Conservation (phyloP, 2,113 vertebrate species). For the Bufo bufo region DNA sequence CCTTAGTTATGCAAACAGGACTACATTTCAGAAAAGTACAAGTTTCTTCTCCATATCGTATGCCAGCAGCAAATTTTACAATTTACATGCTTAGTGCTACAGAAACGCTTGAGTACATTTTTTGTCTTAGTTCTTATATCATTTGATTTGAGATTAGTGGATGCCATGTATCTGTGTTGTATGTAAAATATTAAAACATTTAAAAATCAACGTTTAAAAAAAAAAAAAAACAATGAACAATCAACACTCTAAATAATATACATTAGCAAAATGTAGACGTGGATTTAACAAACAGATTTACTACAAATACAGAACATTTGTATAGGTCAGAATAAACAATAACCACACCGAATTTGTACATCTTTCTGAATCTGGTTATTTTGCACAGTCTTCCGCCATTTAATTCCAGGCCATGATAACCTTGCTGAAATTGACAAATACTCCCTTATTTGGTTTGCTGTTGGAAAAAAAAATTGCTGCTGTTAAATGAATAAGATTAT, state of each 20-base stretch:
- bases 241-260: not conserved
- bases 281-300: not conserved
- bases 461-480: not conserved
- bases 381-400: not conserved
- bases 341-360: not conserved
- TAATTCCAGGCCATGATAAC: slow-evolving; percentile 55
- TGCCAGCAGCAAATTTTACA: too few relatives aligned
- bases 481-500: not conserved
- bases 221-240: not conserved
- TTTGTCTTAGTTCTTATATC: too few relatives aligned
- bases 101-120: too few relatives aligned
- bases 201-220: not conserved
- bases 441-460: slow-evolving; percentile 58
- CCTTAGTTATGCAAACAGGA: too few relatives aligned
- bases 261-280: not conserved
- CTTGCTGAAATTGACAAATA: slow-evolving; percentile 59
- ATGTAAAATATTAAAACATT: not conserved
- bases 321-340: not conserved
- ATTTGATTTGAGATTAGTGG: too few relatives aligned
- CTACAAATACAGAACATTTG: not conserved
- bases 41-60: too few relatives aligned
- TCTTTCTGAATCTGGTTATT: not conserved
- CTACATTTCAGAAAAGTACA: too few relatives aligned
- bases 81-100: too few relatives aligned
- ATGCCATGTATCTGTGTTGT: not conserved